Base-by-base conservation (phyloP, 2,113 vertebrate species). In the Oreochromis tanganicae region DNA sequence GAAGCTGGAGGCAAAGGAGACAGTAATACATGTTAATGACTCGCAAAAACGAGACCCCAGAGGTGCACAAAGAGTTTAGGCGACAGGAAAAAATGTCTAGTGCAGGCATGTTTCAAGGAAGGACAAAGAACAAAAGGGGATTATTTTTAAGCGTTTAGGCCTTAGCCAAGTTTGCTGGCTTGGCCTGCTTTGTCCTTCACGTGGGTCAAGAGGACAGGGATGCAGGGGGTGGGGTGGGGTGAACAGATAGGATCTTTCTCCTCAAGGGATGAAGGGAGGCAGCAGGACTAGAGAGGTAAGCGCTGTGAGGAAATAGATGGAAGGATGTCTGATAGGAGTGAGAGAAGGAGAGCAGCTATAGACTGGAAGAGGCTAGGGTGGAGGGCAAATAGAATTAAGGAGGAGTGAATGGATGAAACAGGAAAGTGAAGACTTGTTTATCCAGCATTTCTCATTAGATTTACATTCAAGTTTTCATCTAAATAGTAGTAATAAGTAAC, bases 21-120 rank as follows among this genome's bases (percentile, higher is more conserved):
- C 87, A 87, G 88, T 93, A 93, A 92, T 92, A 92, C 91, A 90
- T 90, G 93, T 87, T 95, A 95, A 95, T 95, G 94, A 93, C 86
- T 91, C 80, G 13, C 83, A 91, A 88, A 91, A 92, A 93, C 85
- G 48, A 90, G 88, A 32, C 91, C 91, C 92, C n/a, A 34, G 91
- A 92, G 95, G 89, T 89, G 91, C 82, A 83, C 56, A 57, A 61
- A 87, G 59, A 89, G 80, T 85, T 86, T 73, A 27, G 83, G 48
- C 3, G 81, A 85, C 54, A 75, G 41, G 46, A 89, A 89, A 83
- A 91, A 88, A 88, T 87, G 89, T 90, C 83, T 81, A 75, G 66
- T 8, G 29, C 82, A 66, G 83, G 54, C 73, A 73, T 78, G 86
- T 90, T 92, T 91, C 71, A 83, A 63, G 38, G 52, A 86, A 89